Evolutionary conservation across 2,888 invertebrate genomes (phyloP).

Genomic region (Lasioglossum morio): DNA sequence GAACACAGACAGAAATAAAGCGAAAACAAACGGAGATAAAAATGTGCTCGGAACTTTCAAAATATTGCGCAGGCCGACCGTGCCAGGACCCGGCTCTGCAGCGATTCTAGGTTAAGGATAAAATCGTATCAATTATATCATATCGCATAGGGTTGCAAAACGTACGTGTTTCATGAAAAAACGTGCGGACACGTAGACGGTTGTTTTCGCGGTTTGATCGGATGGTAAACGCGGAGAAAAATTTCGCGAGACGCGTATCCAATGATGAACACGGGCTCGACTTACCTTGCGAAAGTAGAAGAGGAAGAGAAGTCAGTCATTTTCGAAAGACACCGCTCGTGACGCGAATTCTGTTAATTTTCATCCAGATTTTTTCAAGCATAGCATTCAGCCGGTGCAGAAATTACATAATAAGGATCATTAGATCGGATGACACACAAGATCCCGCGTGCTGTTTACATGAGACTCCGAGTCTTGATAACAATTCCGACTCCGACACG

Average conservation of each 20-base stretch:
- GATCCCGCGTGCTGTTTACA: slow-evolving; percentile 59
- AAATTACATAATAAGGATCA: slow-evolving; percentile 76
- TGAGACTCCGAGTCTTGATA: slow-evolving; percentile 35
- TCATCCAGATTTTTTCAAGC: slow-evolving; percentile 79
- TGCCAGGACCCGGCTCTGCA: slow-evolving; percentile 26
- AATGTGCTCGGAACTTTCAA: background rate
- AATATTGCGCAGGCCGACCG: background rate
- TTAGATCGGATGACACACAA: slow-evolving; percentile 65
- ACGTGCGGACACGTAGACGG: background rate
- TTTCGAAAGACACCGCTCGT: slow-evolving; percentile 78
- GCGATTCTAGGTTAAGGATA: slow-evolving; percentile 44
- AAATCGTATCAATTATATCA: background rate
- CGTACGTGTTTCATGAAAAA: slow-evolving; percentile 1
- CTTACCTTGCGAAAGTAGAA: slow-evolving; percentile 80
- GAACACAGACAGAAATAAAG: background rate
- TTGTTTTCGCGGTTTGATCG: background rate
- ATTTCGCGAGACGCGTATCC: too few species aligned
- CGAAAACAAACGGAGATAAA: background rate
- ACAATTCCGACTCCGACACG: slow-evolving; percentile 12
- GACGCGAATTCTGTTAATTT: slow-evolving; percentile 72
- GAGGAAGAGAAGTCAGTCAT: slow-evolving; percentile 81
- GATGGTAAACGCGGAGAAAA: background rate
- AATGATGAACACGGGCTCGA: slow-evolving; percentile 42
- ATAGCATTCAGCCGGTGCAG: slow-evolving; percentile 77
- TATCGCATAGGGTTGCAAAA: background rate